phyloP scores from a whole-genome alignment of 2,797 vertebrate species.

The Melanotaenia maccullochi region DNA sequence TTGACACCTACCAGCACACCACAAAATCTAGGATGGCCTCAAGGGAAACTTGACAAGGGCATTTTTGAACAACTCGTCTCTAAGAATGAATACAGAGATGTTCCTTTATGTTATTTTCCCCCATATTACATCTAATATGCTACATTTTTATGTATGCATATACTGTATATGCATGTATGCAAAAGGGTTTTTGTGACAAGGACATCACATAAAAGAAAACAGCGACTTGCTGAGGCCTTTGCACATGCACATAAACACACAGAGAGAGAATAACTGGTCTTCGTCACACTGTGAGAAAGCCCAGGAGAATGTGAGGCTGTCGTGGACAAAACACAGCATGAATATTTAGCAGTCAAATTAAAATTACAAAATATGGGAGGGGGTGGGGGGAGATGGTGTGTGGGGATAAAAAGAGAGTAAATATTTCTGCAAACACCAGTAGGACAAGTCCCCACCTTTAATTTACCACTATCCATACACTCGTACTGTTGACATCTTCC shows the following conservation, averaged over 20 bases:
- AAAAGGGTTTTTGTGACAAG: conserved; percentile 57
- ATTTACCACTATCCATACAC: conserved; percentile 55
- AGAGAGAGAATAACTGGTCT: conserved; percentile 64
- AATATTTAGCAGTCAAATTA: conserved; percentile 84
- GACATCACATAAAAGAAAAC: conserved; percentile 63
- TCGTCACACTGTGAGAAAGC: conserved; percentile 74
- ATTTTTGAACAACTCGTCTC: conserved; percentile 38
- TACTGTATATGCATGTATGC: conserved; percentile 44
- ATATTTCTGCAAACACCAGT: conserved; percentile 78
- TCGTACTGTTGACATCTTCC: conserved; percentile 37
- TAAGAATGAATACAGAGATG: conserved; percentile 46
- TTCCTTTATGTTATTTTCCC: conserved; percentile 55
- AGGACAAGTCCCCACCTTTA: conserved; percentile 73
- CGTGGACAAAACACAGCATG: conserved; percentile 81
- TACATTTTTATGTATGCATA: conserved; percentile 60
- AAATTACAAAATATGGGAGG: conserved; percentile 79
- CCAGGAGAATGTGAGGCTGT: conserved; percentile 77
- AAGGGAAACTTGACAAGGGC: conserved; percentile 49
- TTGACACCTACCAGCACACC: conserved; percentile 21
- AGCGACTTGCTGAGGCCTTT: conserved; percentile 40
- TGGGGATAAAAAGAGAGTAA: conserved; percentile 60
- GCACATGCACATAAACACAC: conserved; percentile 16
- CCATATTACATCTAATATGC: conserved; percentile 38
- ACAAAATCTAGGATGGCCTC: conserved; percentile 36
- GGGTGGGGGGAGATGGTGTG: too few relatives aligned